Evolutionary conservation across 37 sponge, comb jelly and placozoan genomes (phyloP).

Genomic region (Mnemiopsis leidyi): DNA sequence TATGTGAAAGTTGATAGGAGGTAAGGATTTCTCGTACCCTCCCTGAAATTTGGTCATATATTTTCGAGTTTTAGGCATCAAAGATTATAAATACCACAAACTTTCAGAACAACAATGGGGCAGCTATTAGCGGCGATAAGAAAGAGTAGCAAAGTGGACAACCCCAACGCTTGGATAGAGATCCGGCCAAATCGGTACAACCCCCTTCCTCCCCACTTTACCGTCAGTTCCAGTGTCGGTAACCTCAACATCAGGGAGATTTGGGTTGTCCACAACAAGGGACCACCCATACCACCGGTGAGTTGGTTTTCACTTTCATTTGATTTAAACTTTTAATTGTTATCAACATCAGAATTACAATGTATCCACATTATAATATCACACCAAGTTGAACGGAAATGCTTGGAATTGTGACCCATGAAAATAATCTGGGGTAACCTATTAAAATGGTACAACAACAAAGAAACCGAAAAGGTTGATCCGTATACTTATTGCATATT

Average conservation of each 20-base stretch:
- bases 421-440: no score
- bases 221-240: not conserved
- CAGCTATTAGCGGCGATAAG: constrained; percentile 15
- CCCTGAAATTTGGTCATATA: no score
- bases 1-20: constrained; percentile 32
- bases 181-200: constrained; percentile 1
- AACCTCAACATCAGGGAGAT: not conserved
- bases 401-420: no score
- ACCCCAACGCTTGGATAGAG: constrained; percentile 1
- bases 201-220: constrained; percentile 19
- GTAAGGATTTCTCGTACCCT: no score
- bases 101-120: not conserved
- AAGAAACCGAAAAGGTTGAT: no score
- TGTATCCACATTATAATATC: no score
- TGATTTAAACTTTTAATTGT: not conserved
- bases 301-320: not conserved
- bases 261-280: constrained; percentile 32
- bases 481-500: no score
- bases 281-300: constrained; percentile 19
- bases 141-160: constrained; percentile 13
- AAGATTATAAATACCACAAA: not conserved
- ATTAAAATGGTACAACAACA: no score
- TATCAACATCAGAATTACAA: no score
- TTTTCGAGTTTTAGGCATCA: no score
- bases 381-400: no score